Evolutionary conservation across 1,140 invertebrate genomes (phyloP).

Genomic region (Frieseomelitta varia): DNA sequence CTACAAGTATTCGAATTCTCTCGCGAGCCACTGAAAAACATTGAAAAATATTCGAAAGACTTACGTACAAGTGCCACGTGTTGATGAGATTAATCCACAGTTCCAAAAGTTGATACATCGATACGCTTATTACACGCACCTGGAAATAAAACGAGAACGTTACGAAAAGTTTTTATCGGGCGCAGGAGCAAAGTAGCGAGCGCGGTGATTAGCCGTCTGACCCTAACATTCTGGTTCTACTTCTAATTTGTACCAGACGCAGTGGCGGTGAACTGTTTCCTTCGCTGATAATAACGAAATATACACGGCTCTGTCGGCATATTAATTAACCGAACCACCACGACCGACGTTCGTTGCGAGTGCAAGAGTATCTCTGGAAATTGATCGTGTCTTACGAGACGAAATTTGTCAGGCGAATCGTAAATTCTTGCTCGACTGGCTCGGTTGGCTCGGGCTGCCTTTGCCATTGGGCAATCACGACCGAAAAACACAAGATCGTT

Average conservation of each 20-base stretch:
- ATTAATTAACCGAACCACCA: not conserved
- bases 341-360: not conserved
- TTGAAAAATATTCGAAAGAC: not conserved
- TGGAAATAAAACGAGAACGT: not conserved
- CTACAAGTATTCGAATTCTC: not conserved
- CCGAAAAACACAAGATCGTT: no score
- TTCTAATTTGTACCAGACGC: constrained; percentile 6
- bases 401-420: constrained; percentile 28
- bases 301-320: not conserved
- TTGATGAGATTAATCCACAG: not conserved
- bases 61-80: not conserved
- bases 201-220: not conserved
- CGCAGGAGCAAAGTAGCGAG: not conserved
- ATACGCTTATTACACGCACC: not conserved
- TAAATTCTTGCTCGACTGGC: not conserved
- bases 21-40: not conserved
- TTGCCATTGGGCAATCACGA: no score
- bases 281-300: constrained; percentile 1
- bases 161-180: not conserved
- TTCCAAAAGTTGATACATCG: not conserved
- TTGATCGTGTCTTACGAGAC: not conserved
- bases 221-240: not conserved
- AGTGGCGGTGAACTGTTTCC: not conserved
- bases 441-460: not conserved
- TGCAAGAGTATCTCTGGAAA: not conserved